Evolutionary conservation across 2,797 vertebrate genomes (phyloP).

Genomic region (Diceros bicornis): DNA sequence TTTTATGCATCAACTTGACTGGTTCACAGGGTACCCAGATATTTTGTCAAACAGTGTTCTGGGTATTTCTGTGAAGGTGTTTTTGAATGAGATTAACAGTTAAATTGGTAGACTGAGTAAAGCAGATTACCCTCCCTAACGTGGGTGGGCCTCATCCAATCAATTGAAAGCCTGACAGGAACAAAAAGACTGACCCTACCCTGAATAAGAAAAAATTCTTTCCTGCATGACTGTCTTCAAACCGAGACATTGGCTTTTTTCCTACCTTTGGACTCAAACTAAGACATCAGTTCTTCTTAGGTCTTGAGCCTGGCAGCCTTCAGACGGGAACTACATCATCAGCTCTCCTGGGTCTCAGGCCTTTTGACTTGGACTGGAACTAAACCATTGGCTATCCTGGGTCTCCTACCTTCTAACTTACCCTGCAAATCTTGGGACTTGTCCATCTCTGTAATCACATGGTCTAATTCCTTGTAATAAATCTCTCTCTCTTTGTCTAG

Average conservation of each 20-base stretch:
- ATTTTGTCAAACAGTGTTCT: background rate
- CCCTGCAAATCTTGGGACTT: background rate
- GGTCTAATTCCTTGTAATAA: background rate
- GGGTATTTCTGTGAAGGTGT: background rate
- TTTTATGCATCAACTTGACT: background rate
- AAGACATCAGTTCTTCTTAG: background rate
- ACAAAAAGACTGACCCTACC: background rate
- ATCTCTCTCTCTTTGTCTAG: background rate
- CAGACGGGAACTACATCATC: background rate
- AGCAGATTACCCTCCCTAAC: background rate
- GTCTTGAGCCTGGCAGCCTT: background rate
- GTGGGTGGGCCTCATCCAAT: background rate
- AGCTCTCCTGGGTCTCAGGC: background rate
- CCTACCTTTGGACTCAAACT: background rate
- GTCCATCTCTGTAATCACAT: background rate
- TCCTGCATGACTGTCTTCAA: background rate
- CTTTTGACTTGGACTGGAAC: background rate
- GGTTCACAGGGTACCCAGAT: background rate
- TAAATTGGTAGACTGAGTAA: background rate
- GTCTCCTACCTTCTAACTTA: background rate
- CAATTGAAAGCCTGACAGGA: background rate
- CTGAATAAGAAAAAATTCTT: background rate
- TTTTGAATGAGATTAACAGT: background rate
- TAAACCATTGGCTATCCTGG: background rate
- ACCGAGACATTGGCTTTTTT: background rate